Conservation (phyloP, 2,888 invertebrate species). For the Corythucha ciliata region DNA sequence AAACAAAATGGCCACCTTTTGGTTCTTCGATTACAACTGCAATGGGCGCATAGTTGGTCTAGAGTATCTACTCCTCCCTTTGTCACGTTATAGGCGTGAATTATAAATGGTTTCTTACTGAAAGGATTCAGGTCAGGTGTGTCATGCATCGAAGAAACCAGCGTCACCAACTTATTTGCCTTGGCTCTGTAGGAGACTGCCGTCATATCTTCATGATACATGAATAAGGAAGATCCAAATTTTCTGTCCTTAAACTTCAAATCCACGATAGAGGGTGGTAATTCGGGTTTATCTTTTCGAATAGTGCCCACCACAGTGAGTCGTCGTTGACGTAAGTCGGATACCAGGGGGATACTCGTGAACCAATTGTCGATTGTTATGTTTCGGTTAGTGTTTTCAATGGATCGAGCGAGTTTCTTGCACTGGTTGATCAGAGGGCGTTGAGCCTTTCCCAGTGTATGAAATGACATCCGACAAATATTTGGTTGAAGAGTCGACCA, state of each 20-base stretch:
- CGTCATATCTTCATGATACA: conserved; percentile 34
- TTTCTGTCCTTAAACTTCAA: conserved; percentile 25
- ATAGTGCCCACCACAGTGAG: conserved; percentile 27
- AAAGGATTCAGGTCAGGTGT: conserved; percentile 28
- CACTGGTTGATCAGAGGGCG: neutral
- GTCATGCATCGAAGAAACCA: conserved; percentile 36
- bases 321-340: conserved; percentile 27
- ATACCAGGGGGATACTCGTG: conserved; percentile 30
- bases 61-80: conserved; percentile 36
- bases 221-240: conserved; percentile 34
- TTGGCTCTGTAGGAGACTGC: conserved; percentile 36
- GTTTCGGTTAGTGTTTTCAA: too few species aligned
- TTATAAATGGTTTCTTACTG: conserved; percentile 35
- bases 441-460: conserved; percentile 23
- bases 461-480: conserved; percentile 22
- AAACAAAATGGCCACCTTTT: conserved; percentile 34
- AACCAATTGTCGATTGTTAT: conserved; percentile 28
- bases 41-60: conserved; percentile 34
- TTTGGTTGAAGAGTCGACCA: conserved; percentile 11
- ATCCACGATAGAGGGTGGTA: conserved; percentile 37
- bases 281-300: conserved; percentile 34
- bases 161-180: conserved; percentile 32
- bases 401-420: too few species aligned
- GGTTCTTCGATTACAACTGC: conserved; percentile 31
- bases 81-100: conserved; percentile 34